Percentiles rank a stretch among this genome's conserved stretches.
phyloP scores from a whole-genome alignment of 2,888 invertebrate species.

The Sthenelais limicola region DNA sequence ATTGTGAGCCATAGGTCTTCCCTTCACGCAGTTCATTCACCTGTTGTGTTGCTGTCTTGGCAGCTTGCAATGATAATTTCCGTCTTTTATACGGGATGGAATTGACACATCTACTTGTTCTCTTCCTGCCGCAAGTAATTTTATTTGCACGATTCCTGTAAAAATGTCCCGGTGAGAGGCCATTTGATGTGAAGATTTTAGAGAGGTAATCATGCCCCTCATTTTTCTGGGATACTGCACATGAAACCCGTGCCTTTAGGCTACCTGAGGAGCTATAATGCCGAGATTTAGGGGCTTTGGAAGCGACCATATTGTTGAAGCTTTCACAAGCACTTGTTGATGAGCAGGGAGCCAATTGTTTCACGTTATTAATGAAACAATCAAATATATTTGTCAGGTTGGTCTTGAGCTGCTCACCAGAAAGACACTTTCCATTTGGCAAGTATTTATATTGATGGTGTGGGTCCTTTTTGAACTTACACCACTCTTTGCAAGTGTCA shows the following conservation, averaged over 20 bases:
- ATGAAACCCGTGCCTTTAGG: neutral
- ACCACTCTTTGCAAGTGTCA: constrained; percentile 6
- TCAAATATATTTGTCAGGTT: neutral
- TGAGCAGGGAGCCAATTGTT: constrained; percentile 5
- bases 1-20: neutral
- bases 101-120: neutral
- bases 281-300: constrained; percentile 3
- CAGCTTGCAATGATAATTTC: neutral
- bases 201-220: constrained; percentile 9
- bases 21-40: constrained; percentile 25
- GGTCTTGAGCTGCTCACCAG: neutral
- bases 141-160: neutral
- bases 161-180: constrained; percentile 13
- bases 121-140: neutral
- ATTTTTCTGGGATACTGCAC: constrained; percentile 27
- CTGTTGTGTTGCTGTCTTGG: neutral
- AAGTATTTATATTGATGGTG: neutral
- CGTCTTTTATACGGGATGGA: neutral
- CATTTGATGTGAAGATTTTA: neutral
- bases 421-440: constrained; percentile 8
- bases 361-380: neutral
- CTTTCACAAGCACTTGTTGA: constrained; percentile 20
- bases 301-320: constrained; percentile 27
- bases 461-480: neutral
- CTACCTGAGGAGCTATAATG: constrained; percentile 27